Base-by-base conservation (phyloP, 1,140 invertebrate genomes). In the Leucophenga varia region DNA sequence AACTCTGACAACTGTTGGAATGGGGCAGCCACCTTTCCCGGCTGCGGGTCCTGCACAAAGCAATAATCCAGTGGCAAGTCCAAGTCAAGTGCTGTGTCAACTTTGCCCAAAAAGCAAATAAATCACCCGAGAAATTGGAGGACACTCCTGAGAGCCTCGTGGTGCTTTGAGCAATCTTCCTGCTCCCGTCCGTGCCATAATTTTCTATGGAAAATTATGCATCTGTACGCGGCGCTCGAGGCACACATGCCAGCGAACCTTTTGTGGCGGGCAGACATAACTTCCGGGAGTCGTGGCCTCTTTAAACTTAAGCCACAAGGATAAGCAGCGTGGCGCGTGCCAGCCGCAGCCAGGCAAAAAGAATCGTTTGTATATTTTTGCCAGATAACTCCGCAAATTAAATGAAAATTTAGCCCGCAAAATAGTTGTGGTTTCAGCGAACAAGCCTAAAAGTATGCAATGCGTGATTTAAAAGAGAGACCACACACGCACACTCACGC, bases 121-220 rank as follows among this genome's bases (percentile, higher is more conserved):
- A n/a, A n/a, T n/a, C n/a, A n/a, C n/a, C n/a, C n/a, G n/a, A n/a
- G n/a, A n/a, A 57, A 65, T 55, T 49, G 13, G 4, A 34, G 13
- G 13, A 34, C 13, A n/a, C n/a, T n/a, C n/a, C n/a, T n/a, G n/a
- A n/a, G n/a, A n/a, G n/a, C n/a, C n/a, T n/a, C n/a, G n/a, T n/a
- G n/a, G n/a, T n/a, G n/a, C n/a, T n/a, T n/a, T n/a, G 41, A 38
- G 40, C 32, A 17, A 19, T 19, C 39, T 36, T 21, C 16, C 30
- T 21, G 46, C 7, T 25, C 34, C 34, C 16, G 17, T n/a, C n/a
- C n/a, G 44, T 54, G 41, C 49, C 44, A 47, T 50, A 61, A 61
- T 63, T 67, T 57, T 57, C 43, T 52, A 39, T 42, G 51, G 28
- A 52, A 68, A 63, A 68, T 59, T 65, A 68, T 65, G 63, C 63